phyloP scores from a whole-genome alignment of 2,797 vertebrate genomes.

The Mus spretus region DNA sequence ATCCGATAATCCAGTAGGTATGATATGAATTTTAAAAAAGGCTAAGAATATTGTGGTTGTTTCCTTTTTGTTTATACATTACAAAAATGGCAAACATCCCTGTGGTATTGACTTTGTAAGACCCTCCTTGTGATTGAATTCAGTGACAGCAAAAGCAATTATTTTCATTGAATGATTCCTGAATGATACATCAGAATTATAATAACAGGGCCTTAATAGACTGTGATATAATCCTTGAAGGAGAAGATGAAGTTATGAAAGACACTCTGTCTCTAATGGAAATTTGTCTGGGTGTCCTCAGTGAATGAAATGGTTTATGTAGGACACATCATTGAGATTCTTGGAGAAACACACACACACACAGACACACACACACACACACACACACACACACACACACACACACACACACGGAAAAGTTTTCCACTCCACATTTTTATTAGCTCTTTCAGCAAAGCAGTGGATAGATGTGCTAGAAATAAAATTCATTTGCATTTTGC shows the following conservation, averaged over 20 bases:
- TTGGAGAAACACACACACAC: slow-evolving; percentile 9
- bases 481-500: slow-evolving; percentile 61
- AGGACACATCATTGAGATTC: background rate
- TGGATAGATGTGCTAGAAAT: slow-evolving; percentile 25
- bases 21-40: slow-evolving; percentile 16
- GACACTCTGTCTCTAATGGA: slow-evolving; percentile 46
- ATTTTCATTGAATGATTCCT: slow-evolving; percentile 67
- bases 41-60: slow-evolving; percentile 63
- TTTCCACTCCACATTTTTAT: slow-evolving; percentile 12
- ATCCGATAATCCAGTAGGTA: slow-evolving; percentile 5
- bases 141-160: slow-evolving; percentile 56
- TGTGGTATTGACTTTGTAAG: slow-evolving; percentile 66
- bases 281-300: slow-evolving; percentile 49
- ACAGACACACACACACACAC: background rate
- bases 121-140: background rate
- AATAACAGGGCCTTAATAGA: slow-evolving; percentile 69
- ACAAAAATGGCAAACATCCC: slow-evolving; percentile 27
- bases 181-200: slow-evolving; percentile 60
- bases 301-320: slow-evolving; percentile 60
- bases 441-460: slow-evolving; percentile 59
- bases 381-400: background rate
- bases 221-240: slow-evolving; percentile 63
- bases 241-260: slow-evolving; percentile 65
- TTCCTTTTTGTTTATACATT: slow-evolving; percentile 60
- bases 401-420: background rate